Conservation (phyloP, 1,140 invertebrate species). For the Chlorops oryzae region DNA sequence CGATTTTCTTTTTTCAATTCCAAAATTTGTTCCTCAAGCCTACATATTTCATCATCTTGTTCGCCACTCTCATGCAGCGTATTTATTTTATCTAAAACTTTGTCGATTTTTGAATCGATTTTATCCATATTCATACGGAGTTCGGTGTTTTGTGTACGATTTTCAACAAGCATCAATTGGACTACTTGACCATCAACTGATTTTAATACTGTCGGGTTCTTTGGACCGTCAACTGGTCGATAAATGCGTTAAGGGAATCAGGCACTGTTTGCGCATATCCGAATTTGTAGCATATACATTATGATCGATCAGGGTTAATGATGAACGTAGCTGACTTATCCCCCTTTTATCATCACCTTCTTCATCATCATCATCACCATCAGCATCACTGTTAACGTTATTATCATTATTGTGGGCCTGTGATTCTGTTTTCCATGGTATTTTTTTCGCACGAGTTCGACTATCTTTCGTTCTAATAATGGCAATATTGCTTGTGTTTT, state of each 20-base stretch:
- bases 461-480: no score
- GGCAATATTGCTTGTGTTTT: no score
- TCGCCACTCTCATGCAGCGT: conserved; percentile 1
- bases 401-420: no score
- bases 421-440: no score
- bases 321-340: no score
- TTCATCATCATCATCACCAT: no score
- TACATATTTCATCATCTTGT: conserved; percentile 31
- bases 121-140: conserved; percentile 16
- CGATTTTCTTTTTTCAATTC: conserved; percentile 36
- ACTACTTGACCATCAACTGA: conserved; percentile 8
- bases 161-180: conserved; percentile 13
- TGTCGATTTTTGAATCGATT: conserved; percentile 15
- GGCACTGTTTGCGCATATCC: not conserved
- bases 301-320: no score
- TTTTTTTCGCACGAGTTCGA: no score
- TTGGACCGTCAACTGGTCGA: conserved; percentile 14
- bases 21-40: conserved; percentile 33
- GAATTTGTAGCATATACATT: not conserved
- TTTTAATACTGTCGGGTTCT: not conserved
- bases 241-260: conserved; percentile 1
- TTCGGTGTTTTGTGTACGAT: conserved; percentile 18
- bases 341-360: no score
- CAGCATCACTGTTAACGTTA: not conserved
- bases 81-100: conserved; percentile 17